phyloP scores from a whole-genome alignment of 2,888 invertebrate species.

The Saturnia pavonia region DNA sequence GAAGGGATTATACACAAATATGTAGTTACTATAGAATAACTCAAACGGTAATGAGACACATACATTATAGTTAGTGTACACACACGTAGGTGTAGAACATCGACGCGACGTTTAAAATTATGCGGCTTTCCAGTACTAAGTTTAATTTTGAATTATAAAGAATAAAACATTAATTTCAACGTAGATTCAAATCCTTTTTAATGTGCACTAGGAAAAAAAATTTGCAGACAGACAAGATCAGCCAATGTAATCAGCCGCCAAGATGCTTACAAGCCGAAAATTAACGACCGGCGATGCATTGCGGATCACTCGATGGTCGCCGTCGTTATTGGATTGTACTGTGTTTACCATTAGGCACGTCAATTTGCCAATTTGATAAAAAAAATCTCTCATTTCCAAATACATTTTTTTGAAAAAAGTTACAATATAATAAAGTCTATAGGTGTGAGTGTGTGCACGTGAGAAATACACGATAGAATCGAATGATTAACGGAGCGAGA shows the following conservation, averaged over 20 bases:
- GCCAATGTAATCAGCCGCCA: no score
- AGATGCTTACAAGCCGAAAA: no score
- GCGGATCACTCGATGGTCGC: no score
- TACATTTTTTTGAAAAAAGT: background rate
- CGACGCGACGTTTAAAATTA: background rate
- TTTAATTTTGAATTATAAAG: background rate
- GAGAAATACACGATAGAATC: conserved; percentile 62
- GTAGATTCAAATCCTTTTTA: no score
- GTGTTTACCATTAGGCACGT: no score
- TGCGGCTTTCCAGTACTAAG: background rate
- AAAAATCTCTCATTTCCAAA: background rate
- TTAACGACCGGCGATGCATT: no score
- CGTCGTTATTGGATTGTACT: no score
- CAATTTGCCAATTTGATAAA: no score
- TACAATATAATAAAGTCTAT: background rate
- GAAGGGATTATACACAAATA: background rate
- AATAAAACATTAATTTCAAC: no score
- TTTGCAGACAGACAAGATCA: no score
- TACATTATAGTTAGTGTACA: conserved; percentile 17
- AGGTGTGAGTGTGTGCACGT: conserved; percentile 22
- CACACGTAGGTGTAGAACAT: background rate
- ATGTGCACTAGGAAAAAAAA: no score
- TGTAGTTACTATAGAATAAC: background rate
- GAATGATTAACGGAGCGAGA: conserved; percentile 62
- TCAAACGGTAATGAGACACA: conserved; percentile 22